Evolutionary conservation across 2,888 invertebrate genomes (phyloP), one percentile per base, ranked within the genome.

Genomic region (Osmoderma eremita): DNA sequence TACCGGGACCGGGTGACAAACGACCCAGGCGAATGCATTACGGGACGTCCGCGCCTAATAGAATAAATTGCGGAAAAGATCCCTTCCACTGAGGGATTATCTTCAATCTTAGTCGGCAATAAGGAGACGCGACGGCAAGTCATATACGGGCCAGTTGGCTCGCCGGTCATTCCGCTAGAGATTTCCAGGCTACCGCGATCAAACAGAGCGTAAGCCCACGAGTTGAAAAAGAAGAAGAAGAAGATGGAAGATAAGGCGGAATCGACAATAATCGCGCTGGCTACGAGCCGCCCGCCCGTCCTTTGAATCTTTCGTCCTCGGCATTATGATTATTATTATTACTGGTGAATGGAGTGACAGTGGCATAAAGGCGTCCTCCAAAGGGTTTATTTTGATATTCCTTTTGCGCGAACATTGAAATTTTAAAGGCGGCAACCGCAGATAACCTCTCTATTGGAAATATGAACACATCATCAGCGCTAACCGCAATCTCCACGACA

Each of bases 101-200:
- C 53, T 53, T 53, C 53, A 53, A 53, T 53, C 53, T 53, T 38
- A 53, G 53, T 53, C 17, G 53, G 53, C 53, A 53, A 53, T 53
- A 53, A 53, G 38, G 38, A 18, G 24, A 38, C 53, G 38, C 30
- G 53, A 36, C 38, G 18, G 38, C 53, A 38, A n/a, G 53, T 38
- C 53, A 53, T 53, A 53, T 38, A 38, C 53, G 17, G 12, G 38
- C 53, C 50, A 51, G 53, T 38, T 38, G 53, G 53, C 17, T 53
- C 53, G 18, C 53, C 36, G 38, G 53, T 53, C 53, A 53, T 53
- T 20, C 36, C 17, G 38, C 39, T 10, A 10, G 10, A 53, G 53
- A 53, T 53, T 53, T 53, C 38, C 39, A 53, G 38, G 53, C 38
- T 53, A 13, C 22, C 24, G 15, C n/a, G 53, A 38, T 42, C 30